Base-by-base conservation (phyloP, 2,113 vertebrate genomes). In the Anhinga anhinga region DNA sequence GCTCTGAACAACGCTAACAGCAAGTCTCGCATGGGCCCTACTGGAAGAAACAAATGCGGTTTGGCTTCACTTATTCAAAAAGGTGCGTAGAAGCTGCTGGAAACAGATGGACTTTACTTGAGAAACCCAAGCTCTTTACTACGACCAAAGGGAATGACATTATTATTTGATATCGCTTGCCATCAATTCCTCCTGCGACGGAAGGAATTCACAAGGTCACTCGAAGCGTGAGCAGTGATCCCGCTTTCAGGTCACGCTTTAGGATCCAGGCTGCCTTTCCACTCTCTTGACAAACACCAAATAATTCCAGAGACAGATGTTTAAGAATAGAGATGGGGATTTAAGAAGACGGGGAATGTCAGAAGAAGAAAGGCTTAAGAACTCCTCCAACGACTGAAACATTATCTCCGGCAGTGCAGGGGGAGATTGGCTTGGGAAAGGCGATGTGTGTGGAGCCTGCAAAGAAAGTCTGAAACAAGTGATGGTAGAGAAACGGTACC, bases 161-260 rank as follows among this genome's bases (percentile, higher is more conserved):
- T 72, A 10, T 22, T 29, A 18, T 50, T 59, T 36, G 23, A 2
- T 20, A n/a, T 23, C 22, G 9, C 9, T 52, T 38, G 34, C 13
- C 63, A 16, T 26, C 9, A 9, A 2, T 26, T 59, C 58, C 56
- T 52, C 32, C n/a, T 14, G 0, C 4, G 15, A 29, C 0, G 1
- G 50, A 27, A 49, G 10, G 20, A 36, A 45, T 26, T 67, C 19
- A 21, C 13, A 47, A 26, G 30, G 19, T 34, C 58, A 11, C n/a
- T 27, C 11, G 22, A 59, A 78, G 30, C 4, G 1, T 7, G 29
- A 16, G 27, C 42, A 45, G 15, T 3, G 7, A 56, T 19, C 22
- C 14, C 12, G 3, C 19, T 30, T 44, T 20, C 32, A 23, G 47
- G 55, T 9, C 1, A 0, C 7, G 4, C 19, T 5, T 34, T 10